Base-by-base conservation (phyloP, 2,797 vertebrate species). In the Enteromius fasciolatus region DNA sequence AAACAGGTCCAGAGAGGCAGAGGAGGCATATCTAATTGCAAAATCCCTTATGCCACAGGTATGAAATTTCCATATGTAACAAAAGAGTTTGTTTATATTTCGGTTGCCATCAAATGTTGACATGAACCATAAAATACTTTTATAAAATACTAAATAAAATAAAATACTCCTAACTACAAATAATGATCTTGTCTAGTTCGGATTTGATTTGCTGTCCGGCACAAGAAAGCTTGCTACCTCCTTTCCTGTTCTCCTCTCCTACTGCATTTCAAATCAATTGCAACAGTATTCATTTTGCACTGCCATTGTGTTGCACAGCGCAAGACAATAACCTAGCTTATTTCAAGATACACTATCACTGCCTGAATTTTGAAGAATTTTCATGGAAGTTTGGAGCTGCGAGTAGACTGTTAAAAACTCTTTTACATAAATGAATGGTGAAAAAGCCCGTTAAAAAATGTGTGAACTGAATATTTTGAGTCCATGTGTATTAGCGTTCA, bases 1-100 rank as follows among this genome's bases (percentile, higher is more conserved):
- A 86, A 98, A 99, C 92, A 95, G 90, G 90, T 98, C 97, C 82
- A 97, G 92, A 94, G 97, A 99, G 92, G 98, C 98, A 0, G 98
- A 99, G 91, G 96, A 97, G 48, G 97, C 98, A 20, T 99, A 99
- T 68, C 88, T 99, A 92, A 94, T 97, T 87, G 98, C 98, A 73
- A 99, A 99, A 86, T 97, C 98, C 3, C 92, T 99, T 72, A 99
- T 99, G 98, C 98, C 98, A 52, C 98, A 99, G 94, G 98, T 99
- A 95, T 90, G 17, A 75, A 4, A 39, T 23, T 18, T 1, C 68
- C 33, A 14, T 17, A 14, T 54, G 33, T 12, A 17, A 33, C 14
- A n/a, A 31, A 25, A 20, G 6, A 41, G 2, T 15, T 10, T 11
- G n/a, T 23, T 33, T 36, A 12, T 12, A n/a, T 44, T 59, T 70